Base-by-base conservation (phyloP, 2,888 invertebrate species). In the Achlya flavicornis region DNA sequence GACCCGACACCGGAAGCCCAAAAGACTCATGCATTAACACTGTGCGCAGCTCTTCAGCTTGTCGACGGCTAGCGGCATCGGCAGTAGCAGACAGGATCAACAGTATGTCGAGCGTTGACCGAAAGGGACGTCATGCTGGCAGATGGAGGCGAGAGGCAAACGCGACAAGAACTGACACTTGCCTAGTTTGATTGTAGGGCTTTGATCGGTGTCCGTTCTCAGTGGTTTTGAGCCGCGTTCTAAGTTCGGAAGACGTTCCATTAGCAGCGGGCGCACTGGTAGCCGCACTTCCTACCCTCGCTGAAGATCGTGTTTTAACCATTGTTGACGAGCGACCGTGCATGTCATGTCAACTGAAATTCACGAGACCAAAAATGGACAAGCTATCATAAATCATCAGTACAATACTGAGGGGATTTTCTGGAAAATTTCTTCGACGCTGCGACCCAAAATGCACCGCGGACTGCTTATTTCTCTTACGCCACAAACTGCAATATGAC, bases 91-190 rank as follows among this genome's bases (percentile, higher is more conserved):
- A 43, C 14, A 43, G 70, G 69, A 66, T 66, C 68, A 66, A 70
- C 64, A 66, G 63, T 59, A 65, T 63, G 10, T 53, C 64, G 63
- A 4, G 57, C 33, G 61, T 65, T 63, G 64, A 65, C 66, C 61
- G 64, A 69, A 46, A 64, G 68, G 71, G 69, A 65, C 68, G 73
- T 75, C 85, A 87, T 84, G 85, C 84, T 83, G 75, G 75, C 94
- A 97, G 97, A 85, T 98, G 95, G 90, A 97, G 62, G 97, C 87
- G 96, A 96, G 96, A 96, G 78, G 97, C 97, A 80, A 97, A 85
- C 85, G 81, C 84, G 82, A 78, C 79, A 82, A 71, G 78, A 80
- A 83, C 78, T 79, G 81, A 86, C 84, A 93, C 93, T 93, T 93
- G 93, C 93, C 93, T 93, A 92, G 84, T 77, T 75, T 80, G 81